Conservation (phyloP, 53 echinoderm and acorn worm species). For the Holothuria leucospilota region DNA sequence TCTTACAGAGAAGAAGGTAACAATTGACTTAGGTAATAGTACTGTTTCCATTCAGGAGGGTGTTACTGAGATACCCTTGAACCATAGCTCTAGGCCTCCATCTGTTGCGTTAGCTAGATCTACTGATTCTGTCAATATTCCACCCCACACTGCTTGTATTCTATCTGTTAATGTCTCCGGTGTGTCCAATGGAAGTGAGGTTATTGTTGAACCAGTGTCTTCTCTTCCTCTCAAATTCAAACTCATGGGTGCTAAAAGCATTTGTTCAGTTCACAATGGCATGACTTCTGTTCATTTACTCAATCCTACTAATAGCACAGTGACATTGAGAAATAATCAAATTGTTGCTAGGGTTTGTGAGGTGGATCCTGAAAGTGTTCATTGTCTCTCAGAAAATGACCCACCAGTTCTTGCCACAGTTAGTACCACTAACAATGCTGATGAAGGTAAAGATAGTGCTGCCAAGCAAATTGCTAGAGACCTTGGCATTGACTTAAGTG, state of each 20-base stretch:
- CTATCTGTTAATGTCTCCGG: not conserved
- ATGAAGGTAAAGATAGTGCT: not conserved
- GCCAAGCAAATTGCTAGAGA: not conserved
- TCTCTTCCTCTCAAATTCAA: not conserved
- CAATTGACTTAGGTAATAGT: slow-evolving; percentile 29
- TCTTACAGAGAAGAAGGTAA: slow-evolving; percentile 12
- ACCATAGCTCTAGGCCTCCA: not conserved
- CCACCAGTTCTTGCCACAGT: not conserved
- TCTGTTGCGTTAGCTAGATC: not conserved
- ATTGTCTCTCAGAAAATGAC: not conserved
- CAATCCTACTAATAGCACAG: slow-evolving; percentile 32
- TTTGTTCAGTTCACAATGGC: not conserved
- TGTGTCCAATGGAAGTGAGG: no score
- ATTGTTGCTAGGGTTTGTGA: slow-evolving; percentile 36
- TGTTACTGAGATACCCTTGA: slow-evolving; percentile 4
- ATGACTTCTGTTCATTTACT: slow-evolving; percentile 10
- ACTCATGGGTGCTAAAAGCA: slow-evolving; percentile 57
- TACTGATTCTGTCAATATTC: slow-evolving; percentile 12
- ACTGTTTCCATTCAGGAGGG: not conserved
- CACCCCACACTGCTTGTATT: slow-evolving; percentile 28
- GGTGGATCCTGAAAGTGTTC: not conserved
- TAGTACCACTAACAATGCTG: not conserved
- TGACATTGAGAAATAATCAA: slow-evolving; percentile 17
- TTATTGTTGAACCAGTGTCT: no score
- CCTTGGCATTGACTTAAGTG: no score